Percentiles rank a stretch among this genome's conserved stretches.
phyloP scores from a whole-genome alignment of 2,113 vertebrate species.

The Cricetomys ansorgei region DNA sequence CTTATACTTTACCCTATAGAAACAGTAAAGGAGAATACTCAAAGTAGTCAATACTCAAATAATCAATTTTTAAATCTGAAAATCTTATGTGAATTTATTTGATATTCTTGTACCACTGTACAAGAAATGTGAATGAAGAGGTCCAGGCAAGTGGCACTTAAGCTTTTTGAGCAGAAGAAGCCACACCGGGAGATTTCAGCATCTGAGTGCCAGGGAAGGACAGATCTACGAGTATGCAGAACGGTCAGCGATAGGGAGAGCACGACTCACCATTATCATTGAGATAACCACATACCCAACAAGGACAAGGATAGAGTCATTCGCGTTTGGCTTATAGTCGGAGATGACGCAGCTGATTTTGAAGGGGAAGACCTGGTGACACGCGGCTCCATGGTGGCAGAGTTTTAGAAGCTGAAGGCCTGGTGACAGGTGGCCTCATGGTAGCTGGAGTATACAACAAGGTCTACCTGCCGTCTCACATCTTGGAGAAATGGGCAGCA shows the following conservation, averaged over 20 bases:
- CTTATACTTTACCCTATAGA: background rate
- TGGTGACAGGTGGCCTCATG: background rate
- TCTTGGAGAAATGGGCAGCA: no score
- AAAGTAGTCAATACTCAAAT: no score
- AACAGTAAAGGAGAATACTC: background rate
- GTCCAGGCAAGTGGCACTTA: fast-evolving
- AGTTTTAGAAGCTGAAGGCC: background rate
- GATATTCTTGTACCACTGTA: background rate
- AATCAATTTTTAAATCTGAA: background rate
- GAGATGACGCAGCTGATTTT: background rate
- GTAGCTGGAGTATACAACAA: no score
- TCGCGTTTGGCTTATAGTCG: no score
- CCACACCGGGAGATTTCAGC: no score
- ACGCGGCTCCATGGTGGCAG: background rate
- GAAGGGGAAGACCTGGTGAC: no score
- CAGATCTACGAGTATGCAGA: background rate
- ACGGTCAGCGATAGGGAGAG: background rate
- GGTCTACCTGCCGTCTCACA: background rate
- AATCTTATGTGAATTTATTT: background rate
- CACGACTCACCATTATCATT: background rate
- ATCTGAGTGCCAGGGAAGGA: background rate
- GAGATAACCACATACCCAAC: background rate
- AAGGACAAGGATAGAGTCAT: background rate
- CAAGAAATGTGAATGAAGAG: background rate
- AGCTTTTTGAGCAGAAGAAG: background rate